Evolutionary conservation across 1,140 invertebrate genomes (phyloP), one percentile per base, ranked within the genome.

Genomic region (Batillaria attramentaria): DNA sequence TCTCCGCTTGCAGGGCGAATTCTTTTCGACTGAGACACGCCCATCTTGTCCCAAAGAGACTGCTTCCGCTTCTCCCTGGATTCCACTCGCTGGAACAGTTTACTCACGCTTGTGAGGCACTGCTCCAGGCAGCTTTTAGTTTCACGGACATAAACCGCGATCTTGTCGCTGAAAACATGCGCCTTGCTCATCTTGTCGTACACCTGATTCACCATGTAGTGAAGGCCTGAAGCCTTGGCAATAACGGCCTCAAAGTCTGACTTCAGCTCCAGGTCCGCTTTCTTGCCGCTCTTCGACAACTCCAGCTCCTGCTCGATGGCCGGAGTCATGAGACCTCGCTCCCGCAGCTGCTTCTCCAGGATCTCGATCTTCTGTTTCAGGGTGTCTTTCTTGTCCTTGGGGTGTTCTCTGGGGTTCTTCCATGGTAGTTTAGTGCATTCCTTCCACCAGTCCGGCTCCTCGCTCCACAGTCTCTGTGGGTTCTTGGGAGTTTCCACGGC

Each of bases 201-300:
- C 4, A 75, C 73, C 31, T 62, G 37, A 39, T 60, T 37, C 18
- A 75, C 35, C 73, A 75, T 62, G 5, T 39, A 62, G 31, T 75
- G 73, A 35, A 75, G 37, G 0, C 73, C 73, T 4, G 73, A 75
- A 24, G 73, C 54, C 54, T 75, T 75, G 18, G 73, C 31, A 13
- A 75, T 75, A 57, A 75, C 39, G 3, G 73, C 73, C 37, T 75
- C 73, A 28, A 75, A 75, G 73, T 75, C 73, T 4, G 73, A 75
- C 28, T 75, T 75, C 57, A 57, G 73, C 39, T 75, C 73, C 73
- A 75, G 35, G 73, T 75, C 73, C 0, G 37, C 31, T n/a, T 75
- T 75, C 54, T 60, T 75, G 73, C 73, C 31, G 37, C n/a, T 20
- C 20, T 31, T 33, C 33, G 60, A 54, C 33, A 50, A 10, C 6